phyloP scores from a whole-genome alignment of 2,797 vertebrate species.

The Crocodylus rhombifer region DNA sequence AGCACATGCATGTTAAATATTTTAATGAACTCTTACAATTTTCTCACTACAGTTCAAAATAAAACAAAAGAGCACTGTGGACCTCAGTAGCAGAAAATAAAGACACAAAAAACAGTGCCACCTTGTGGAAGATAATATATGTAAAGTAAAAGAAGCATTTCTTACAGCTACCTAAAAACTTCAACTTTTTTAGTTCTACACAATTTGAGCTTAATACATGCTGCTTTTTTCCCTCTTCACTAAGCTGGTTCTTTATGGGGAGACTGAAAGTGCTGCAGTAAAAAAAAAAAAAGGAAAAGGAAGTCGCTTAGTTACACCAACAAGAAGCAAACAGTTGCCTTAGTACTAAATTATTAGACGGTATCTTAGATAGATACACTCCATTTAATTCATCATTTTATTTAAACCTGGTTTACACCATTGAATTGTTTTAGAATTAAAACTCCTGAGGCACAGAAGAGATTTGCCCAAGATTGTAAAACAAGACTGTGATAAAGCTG shows the following conservation, averaged over 20 bases:
- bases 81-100: not conserved
- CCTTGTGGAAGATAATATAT: slow-evolving; percentile 54
- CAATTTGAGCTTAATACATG: not conserved
- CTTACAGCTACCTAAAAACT: accelerated
- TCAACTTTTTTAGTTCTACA: not conserved
- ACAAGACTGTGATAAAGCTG: not conserved
- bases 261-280: not conserved
- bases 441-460: not conserved
- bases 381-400: not conserved
- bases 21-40: not conserved
- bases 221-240: not conserved
- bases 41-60: not conserved
- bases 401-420: not conserved
- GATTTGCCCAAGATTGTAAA: not conserved
- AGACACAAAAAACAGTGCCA: slow-evolving; percentile 71
- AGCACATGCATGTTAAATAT: accelerated
- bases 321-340: not conserved
- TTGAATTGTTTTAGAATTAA: accelerated
- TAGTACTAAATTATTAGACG: not conserved
- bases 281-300: not conserved
- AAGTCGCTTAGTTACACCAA: not conserved
- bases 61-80: not conserved
- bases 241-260: not conserved
- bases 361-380: not conserved
- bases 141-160: accelerated